phyloP scores from a whole-genome alignment of 2,113 vertebrate genomes.

The Chaetura pelagica region DNA sequence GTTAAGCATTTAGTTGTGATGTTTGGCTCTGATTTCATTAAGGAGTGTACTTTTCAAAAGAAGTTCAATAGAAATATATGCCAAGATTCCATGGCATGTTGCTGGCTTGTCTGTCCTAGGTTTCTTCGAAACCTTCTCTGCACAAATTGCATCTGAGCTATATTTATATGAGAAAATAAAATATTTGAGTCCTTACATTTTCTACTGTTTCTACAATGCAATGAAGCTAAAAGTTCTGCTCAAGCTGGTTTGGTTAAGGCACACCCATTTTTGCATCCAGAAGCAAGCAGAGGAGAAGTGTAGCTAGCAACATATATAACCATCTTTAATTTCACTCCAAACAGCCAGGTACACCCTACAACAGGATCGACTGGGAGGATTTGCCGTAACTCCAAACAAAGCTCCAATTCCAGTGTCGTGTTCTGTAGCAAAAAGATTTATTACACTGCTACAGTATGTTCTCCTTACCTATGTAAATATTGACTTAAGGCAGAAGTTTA shows the following conservation, averaged over 20 bases:
- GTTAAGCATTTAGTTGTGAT: neutral
- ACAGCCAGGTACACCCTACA: neutral
- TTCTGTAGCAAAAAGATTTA: neutral
- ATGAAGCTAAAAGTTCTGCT: neutral
- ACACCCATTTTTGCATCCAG: neutral
- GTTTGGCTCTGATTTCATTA: neutral
- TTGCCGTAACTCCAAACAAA: neutral
- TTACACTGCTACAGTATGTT: neutral
- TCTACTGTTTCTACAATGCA: neutral
- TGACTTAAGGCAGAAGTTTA: constrained; percentile 47
- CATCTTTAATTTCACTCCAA: neutral
- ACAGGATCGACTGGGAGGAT: neutral
- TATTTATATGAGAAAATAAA: neutral
- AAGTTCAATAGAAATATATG: neutral
- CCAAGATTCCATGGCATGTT: constrained; percentile 38
- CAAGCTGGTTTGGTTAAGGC: neutral
- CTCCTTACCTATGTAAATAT: constrained; percentile 37
- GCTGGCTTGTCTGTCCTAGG: neutral
- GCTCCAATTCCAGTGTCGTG: neutral
- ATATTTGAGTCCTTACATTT: neutral
- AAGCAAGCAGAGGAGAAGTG: neutral
- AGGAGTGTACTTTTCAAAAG: constrained; percentile 6
- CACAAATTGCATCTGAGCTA: neutral
- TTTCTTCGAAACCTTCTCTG: constrained; percentile 25
- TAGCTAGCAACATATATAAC: neutral